Evolutionary conservation across 37 sponge, comb jelly and placozoan species (phyloP).

Genomic region (Lycopodina hypogea): DNA sequence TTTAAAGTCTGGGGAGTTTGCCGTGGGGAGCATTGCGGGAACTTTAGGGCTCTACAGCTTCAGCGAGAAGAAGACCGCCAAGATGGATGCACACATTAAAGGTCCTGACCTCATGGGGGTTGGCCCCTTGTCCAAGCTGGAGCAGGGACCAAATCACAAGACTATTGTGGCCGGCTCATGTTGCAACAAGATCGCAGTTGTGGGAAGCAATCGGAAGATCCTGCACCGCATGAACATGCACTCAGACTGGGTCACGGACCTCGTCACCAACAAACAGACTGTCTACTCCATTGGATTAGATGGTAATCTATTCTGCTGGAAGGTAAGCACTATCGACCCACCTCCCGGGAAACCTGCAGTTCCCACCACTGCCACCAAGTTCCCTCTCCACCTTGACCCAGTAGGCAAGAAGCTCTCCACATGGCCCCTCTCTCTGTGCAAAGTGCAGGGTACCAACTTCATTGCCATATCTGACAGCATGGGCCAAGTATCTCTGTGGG

Average conservation of each 20-base stretch:
- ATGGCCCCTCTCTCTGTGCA: constrained; percentile 49
- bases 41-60: constrained; percentile 18
- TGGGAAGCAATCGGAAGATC: constrained; percentile 12
- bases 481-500: constrained; percentile 50
- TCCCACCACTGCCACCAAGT: constrained; percentile 1
- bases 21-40: constrained; percentile 39
- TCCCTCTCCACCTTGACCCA: constrained; percentile 6
- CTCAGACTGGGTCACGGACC: constrained; percentile 59
- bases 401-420: not conserved
- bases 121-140: constrained; percentile 36
- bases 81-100: not conserved
- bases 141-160: constrained; percentile 13
- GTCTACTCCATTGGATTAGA: constrained; percentile 53
- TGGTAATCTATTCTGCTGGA: constrained; percentile 20
- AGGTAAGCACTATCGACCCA: not conserved
- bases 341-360: not conserved
- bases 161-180: constrained; percentile 48
- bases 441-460: constrained; percentile 1
- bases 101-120: constrained; percentile 13
- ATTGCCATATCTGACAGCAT: constrained; percentile 64
- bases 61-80: constrained; percentile 22
- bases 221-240: constrained; percentile 1
- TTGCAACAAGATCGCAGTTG: constrained; percentile 19
- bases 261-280: not conserved
- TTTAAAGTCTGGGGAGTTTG: not conserved